phyloP scores from a whole-genome alignment of 2,888 invertebrate species.

The Drosophila buzzatii region DNA sequence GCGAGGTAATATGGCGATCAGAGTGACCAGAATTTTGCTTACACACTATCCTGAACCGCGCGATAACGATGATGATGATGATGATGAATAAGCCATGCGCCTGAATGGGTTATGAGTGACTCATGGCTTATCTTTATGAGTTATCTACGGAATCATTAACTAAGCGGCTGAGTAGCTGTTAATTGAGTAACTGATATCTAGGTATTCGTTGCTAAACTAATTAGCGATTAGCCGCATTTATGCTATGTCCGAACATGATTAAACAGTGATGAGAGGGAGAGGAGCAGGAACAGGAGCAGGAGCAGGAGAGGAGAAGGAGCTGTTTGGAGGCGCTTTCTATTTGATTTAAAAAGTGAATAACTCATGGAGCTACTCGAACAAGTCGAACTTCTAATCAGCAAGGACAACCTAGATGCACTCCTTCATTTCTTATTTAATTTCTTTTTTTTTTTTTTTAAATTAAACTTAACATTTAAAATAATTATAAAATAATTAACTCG shows the following conservation, averaged over 20 bases:
- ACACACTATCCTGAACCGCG: too few species aligned
- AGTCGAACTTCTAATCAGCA: too few species aligned
- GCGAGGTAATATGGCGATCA: background rate
- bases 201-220: background rate
- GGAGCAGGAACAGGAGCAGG: background rate
- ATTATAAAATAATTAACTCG: too few species aligned
- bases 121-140: background rate
- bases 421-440: too few species aligned
- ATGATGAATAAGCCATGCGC: background rate
- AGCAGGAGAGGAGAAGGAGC: background rate
- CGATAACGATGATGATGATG: background rate
- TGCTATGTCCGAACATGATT: background rate
- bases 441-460: too few species aligned
- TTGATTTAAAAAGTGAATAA: background rate
- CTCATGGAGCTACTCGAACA: background rate
- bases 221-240: background rate
- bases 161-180: background rate
- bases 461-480: too few species aligned
- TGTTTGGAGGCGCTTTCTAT: background rate
- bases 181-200: background rate
- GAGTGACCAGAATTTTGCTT: background rate
- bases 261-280: background rate
- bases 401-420: too few species aligned
- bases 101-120: background rate
- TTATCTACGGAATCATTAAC: conserved; percentile 1